phyloP scores from a whole-genome alignment of 2,888 invertebrate species.

The Drosophila subquinaria region DNA sequence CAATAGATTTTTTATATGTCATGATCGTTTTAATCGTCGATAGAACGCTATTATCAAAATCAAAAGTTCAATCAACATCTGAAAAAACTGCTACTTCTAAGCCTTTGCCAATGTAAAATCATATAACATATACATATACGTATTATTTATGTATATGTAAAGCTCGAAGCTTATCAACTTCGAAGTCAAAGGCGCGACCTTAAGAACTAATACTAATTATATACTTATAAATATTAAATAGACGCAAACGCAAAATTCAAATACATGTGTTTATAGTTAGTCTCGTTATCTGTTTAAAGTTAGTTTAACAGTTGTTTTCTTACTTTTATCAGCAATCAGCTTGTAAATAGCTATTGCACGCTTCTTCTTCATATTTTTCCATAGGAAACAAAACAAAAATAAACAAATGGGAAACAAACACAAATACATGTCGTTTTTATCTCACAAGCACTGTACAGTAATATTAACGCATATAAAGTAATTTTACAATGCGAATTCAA shows the following conservation, averaged over 20 bases:
- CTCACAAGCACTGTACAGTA: neutral
- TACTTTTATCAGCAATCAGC: constrained; percentile 40
- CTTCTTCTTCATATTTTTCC: constrained; percentile 9
- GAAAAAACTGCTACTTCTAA: constrained; percentile 4
- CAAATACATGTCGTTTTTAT: constrained; percentile 3
- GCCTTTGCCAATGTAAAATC: neutral
- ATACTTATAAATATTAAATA: constrained; percentile 49
- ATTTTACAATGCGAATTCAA: neutral
- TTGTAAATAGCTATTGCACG: constrained; percentile 18
- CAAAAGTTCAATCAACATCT: constrained; percentile 17
- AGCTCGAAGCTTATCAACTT: constrained; percentile 34
- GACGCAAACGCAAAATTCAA: constrained; percentile 13
- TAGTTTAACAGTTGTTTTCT: constrained; percentile 15
- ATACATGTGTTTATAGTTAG: constrained; percentile 14
- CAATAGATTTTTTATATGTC: constrained; percentile 67
- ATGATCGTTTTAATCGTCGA: constrained; percentile 67
- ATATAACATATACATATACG: neutral
- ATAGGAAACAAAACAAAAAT: constrained; percentile 9
- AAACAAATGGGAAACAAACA: neutral
- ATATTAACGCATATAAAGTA: neutral
- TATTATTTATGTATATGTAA: neutral
- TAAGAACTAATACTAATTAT: constrained; percentile 26
- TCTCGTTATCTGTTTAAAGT: constrained; percentile 31
- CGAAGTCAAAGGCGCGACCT: constrained; percentile 27
- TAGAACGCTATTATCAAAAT: constrained; percentile 30